Percentiles rank a stretch among this genome's conserved stretches.
Conservation (phyloP, 2,888 invertebrate species). For the Lepidocyrtinus sp. region DNA sequence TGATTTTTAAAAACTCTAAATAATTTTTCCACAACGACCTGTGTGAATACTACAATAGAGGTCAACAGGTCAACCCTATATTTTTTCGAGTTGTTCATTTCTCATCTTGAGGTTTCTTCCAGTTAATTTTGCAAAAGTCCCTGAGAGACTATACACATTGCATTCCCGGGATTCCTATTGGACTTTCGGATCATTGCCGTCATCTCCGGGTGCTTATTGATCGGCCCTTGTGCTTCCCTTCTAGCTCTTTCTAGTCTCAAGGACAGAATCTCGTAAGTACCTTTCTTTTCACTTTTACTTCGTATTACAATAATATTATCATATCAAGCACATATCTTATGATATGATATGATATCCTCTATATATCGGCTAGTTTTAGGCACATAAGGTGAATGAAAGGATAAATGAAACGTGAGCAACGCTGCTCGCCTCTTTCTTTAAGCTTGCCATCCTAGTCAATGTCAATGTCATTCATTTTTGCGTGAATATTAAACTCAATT, state of each 20-base stretch:
- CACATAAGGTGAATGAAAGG: constrained; percentile 35
- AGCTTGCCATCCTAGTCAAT: neutral
- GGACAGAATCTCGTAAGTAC: constrained; percentile 50
- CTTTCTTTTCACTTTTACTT: constrained; percentile 13
- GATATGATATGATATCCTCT: no score
- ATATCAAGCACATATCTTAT: no score
- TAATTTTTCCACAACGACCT: no score
- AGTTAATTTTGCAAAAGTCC: no score
- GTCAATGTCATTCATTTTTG: constrained; percentile 24
- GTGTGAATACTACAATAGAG: no score
- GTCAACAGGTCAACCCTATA: no score
- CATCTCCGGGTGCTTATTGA: constrained; percentile 54
- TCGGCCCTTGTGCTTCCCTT: constrained; percentile 31
- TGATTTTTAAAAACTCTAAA: no score
- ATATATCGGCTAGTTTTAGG: neutral
- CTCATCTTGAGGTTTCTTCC: no score
- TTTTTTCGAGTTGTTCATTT: no score
- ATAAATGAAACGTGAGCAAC: constrained; percentile 15
- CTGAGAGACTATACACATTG: no score
- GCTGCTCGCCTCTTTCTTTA: neutral
- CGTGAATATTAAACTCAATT: neutral
- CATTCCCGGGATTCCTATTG: constrained; percentile 36
- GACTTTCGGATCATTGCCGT: constrained; percentile 41
- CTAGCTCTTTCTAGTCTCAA: constrained; percentile 34
- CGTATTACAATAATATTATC: neutral